Evolutionary conservation across 2,113 vertebrate species (phyloP), one percentile per base, ranked within the genome.

Genomic region (Plotosus lineatus): DNA sequence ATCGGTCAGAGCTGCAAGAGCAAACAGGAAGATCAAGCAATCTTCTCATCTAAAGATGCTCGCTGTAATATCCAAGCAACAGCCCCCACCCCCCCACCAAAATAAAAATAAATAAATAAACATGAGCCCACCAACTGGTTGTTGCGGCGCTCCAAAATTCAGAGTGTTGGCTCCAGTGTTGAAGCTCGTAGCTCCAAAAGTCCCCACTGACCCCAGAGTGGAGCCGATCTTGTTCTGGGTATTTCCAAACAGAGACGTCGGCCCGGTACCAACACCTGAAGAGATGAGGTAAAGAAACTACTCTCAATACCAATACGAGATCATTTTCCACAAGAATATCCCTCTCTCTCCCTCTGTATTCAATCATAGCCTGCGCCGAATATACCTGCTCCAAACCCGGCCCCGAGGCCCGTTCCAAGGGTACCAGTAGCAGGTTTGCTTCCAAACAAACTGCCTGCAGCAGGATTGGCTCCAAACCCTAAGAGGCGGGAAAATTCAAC

Each of bases 321-420:
- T n/a, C 28, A n/a, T 2, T 14, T 58, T 31, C 7, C 3, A 28
- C 23, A 50, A 46, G 55, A 46, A 8, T 66, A 89, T 92, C 98
- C 97, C 96, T 90, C n/a, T n/a, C n/a, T n/a, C n/a, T n/a, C n/a
- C n/a, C n/a, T n/a, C n/a, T n/a, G n/a, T n/a, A n/a, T n/a, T n/a
- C n/a, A n/a, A n/a, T n/a, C n/a, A n/a, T n/a, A n/a, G n/a, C n/a
- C n/a, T n/a, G n/a, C n/a, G n/a, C n/a, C n/a, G n/a, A n/a, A n/a
- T 66, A 89, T 92, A 99, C 97, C 96, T 90, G 95, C 89, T 82
- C 97, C 97, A 86, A 99, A 99, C 12, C 92, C 94, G 3, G 96
- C 86, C 68, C 95, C 95, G 31, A 98, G 94, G 0, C 95, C 95
- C 0, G 96, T 87, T 33, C 96, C 97, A 42, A 98, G 90, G 4